Base-by-base conservation (phyloP, 1,140 invertebrate species). In the Pseudomyrmex dendroicus region DNA sequence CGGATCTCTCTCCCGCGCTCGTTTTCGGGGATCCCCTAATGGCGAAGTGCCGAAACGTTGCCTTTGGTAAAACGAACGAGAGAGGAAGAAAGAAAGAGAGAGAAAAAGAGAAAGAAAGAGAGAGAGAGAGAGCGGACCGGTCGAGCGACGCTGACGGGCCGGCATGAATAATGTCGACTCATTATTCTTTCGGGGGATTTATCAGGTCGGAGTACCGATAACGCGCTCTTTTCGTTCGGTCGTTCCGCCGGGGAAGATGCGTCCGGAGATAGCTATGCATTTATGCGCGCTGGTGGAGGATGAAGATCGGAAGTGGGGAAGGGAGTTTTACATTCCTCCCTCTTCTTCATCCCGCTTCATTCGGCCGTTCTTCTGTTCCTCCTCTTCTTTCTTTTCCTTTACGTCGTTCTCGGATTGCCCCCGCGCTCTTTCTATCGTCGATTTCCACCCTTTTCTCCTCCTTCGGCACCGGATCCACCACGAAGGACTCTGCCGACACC, bases 141-240 rank as follows among this genome's bases (percentile, higher is more conserved):
- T 83, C 88, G 87, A 89, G 70, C 87, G 87, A 90, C 87, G 89
- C 86, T 90, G 91, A 91, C 88, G 89, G 85, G 87, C 78, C 85
- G 84, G 82, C 87, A 91, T 90, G 91, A 91, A 89, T 92, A 92
- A 92, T 91, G 90, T 90, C 87, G 80, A 86, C 91, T 92, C 91
- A 91, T 93, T 92, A 92, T 92, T 92, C 92, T 93, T 89, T 89
- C 89, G 82, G 83, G 85, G 91, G 91, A 93, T 93, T 93, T 92
- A 93, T 93, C 92, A 93, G 90, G 86, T 92, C 85, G 89, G 84
- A 82, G 85, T 77, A 85, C 88, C 89, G 91, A 92, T 92, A 92
- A 91, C 91, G 90, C 83, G 83, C 74, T 84, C 90, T 92, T 90
- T 91, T 91, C 90, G 89, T 89, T 87, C 86, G 87, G 64, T 90